A percentile compares a stretch with the other conserved stretches of the same genome.
Conservation (phyloP, 2,888 invertebrate genomes). For the Plagodis pulveraria region DNA sequence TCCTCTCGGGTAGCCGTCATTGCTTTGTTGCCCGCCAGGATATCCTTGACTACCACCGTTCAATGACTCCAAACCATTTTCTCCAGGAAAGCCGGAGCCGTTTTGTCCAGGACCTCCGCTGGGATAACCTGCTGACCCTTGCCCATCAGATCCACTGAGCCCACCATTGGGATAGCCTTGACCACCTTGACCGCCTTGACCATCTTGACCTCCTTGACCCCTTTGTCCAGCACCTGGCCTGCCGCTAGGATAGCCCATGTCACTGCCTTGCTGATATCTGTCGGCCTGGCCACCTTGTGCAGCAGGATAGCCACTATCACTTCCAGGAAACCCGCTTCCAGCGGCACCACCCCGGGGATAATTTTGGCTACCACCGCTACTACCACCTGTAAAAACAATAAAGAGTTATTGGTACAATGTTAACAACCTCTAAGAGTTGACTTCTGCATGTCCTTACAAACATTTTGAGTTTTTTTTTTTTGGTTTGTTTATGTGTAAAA, state of each 20-base stretch:
- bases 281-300: constrained; percentile 31
- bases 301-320: constrained; percentile 43
- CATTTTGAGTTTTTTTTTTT: no score
- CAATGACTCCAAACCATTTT: constrained; percentile 13
- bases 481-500: no score
- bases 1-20: constrained; percentile 50
- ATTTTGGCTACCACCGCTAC: constrained; percentile 52
- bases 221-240: constrained; percentile 37
- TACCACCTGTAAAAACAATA: constrained; percentile 33
- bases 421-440: no score
- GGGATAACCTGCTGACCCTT: constrained; percentile 48
- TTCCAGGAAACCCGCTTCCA: constrained; percentile 45
- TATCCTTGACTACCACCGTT: constrained; percentile 24
- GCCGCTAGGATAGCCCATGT: constrained; percentile 51
- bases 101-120: constrained; percentile 46
- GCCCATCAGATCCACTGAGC: constrained; percentile 27
- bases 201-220: constrained; percentile 32
- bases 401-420: no score
- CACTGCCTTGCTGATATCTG: constrained; percentile 41
- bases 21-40: constrained; percentile 33
- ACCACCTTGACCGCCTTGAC: constrained; percentile 34
- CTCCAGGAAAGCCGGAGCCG: constrained; percentile 31
- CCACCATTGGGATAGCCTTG: constrained; percentile 42
- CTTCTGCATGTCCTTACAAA: no score
- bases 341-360: constrained; percentile 49